phyloP scores from a whole-genome alignment of 2,888 invertebrate genomes.

The Autographa gamma region DNA sequence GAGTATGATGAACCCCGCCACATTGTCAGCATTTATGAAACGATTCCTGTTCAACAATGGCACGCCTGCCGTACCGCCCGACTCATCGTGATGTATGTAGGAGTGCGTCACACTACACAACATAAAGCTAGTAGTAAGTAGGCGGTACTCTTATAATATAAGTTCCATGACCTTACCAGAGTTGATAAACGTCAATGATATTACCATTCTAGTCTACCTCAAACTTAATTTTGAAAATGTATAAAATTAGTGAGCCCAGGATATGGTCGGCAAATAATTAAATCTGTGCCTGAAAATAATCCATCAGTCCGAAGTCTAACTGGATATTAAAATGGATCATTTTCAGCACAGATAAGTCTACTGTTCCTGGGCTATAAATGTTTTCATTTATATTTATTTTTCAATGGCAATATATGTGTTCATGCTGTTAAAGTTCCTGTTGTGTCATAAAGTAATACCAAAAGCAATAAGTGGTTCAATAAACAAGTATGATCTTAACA shows the following conservation, averaged over 20 bases:
- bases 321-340: background rate
- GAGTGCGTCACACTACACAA: background rate
- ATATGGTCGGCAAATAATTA: background rate
- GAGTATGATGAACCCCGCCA: background rate
- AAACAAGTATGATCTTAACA: background rate
- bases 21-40: constrained; percentile 3
- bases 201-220: background rate
- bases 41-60: constrained; percentile 10
- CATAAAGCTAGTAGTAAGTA: background rate
- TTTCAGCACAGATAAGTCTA: background rate
- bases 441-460: background rate
- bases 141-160: background rate
- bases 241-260: constrained; percentile 7
- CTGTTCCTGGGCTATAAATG: constrained; percentile 1
- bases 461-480: background rate
- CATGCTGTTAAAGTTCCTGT: background rate
- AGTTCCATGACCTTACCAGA: background rate
- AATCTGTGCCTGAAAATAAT: background rate
- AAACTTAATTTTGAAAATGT: background rate
- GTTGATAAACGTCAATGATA: background rate
- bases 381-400: background rate
- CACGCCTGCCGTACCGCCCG: constrained; percentile 10
- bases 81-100: constrained; percentile 8
- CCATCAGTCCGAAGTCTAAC: background rate
- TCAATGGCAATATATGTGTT: background rate